Evolutionary conservation across 2,797 vertebrate species (phyloP), one percentile per base, ranked within the genome.

Genomic region (Neostethus bicornis): DNA sequence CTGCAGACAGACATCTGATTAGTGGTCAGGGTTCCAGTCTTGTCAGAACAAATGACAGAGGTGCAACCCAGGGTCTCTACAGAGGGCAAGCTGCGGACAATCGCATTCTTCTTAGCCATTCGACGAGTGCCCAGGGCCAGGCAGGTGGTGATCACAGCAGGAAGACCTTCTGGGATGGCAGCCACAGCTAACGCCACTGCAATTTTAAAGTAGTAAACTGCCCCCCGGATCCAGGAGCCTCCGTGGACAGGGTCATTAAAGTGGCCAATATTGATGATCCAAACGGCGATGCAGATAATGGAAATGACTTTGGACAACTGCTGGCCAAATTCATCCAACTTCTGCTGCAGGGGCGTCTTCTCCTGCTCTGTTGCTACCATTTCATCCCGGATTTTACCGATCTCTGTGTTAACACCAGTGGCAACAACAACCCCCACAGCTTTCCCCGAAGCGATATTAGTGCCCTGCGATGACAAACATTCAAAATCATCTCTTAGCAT

Each of bases 1-100:
- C 95, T 94, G 92, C 94, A 96, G 59, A 98, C 96, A 0, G 96
- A 98, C 96, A 99, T 99, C 93, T 99, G 96, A 80, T 99, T 99
- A 0, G 96, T 99, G 44, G 96, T 99, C 46, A 99, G 91, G 1
- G 96, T 99, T 19, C 96, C 96, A 0, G 96, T 99, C 88, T 99
- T 99, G 87, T 99, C 96, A 0, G 96, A 99, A 66, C 96, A 99
- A 78, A 99, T 99, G 63, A 99, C 96, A 0, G 96, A 99, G 47
- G 96, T 99, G 82, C 96, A 99, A 46, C 96, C 96, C 69, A 99
- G 82, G 4, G 96, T 99, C 85, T 99, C 96, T 73, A 99, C 96
- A 0, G 96, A 99, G 5, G 96, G 96, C 43, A 99, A 91, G 45
- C 96, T 98, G 64, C 96, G 92, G 32, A 99, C 96, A 0, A 99